Conservation (phyloP, 2,113 vertebrate species). For the Castor canadensis region DNA sequence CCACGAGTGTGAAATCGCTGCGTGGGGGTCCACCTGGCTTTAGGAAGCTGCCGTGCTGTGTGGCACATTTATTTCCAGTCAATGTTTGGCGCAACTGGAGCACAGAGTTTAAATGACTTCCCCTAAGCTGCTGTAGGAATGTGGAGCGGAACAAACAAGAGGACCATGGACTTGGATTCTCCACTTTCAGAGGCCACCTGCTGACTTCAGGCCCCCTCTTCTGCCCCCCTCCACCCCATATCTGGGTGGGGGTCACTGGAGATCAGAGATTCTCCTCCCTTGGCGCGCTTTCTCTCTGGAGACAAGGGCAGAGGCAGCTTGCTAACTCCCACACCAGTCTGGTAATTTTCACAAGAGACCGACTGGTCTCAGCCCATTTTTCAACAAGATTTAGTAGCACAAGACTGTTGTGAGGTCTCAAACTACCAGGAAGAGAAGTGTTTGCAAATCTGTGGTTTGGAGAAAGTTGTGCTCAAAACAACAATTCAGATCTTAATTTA, state of each 20-base stretch:
- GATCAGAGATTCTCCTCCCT: neutral
- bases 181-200: slow-evolving; percentile 36
- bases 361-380: slow-evolving; percentile 69
- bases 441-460: slow-evolving; percentile 69
- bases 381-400: slow-evolving; percentile 71
- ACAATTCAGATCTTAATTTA: slow-evolving; percentile 78
- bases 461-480: slow-evolving; percentile 66
- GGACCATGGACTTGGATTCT: neutral
- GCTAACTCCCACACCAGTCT: slow-evolving; percentile 57
- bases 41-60: neutral
- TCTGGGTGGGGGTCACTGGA: neutral
- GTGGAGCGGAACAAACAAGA: slow-evolving; percentile 58
- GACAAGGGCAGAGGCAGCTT: neutral
- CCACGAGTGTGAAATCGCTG: neutral
- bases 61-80: slow-evolving; percentile 39
- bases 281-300: neutral
- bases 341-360: slow-evolving; percentile 70
- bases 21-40: slow-evolving; percentile 22
- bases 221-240: neutral
- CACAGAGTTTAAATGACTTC: slow-evolving; percentile 52
- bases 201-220: neutral
- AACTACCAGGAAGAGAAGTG: slow-evolving; percentile 64
- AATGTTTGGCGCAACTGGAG: slow-evolving; percentile 48
- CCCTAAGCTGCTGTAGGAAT: slow-evolving; percentile 42
- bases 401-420: slow-evolving; percentile 50